Evolutionary conservation across 2,888 invertebrate genomes (phyloP), one percentile per base, ranked within the genome.

Genomic region (Pycnomerus fuliginosus): DNA sequence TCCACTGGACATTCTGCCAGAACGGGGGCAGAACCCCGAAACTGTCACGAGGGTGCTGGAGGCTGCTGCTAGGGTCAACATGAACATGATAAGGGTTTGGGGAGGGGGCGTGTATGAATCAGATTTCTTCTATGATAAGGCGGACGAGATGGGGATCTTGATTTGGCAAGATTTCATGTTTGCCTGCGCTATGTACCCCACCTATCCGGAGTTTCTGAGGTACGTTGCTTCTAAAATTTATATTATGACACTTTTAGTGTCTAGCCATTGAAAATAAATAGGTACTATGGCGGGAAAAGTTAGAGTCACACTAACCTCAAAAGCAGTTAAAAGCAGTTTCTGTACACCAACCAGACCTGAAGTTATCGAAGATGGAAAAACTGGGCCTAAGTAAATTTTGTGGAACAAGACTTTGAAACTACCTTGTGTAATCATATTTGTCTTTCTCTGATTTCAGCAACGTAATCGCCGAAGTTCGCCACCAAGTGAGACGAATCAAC

Each of bases 101-200:
- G 98, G 98, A 15, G 98, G 98, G n/a, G 98, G 96, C 0, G 75
- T 92, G 0, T 99, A 97, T 63, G 97, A 97, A 67, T 84, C 86
- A 0, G 90, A 96, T 55, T 78, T 80, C 42, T 96, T 98, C 71
- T 99, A 98, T 68, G 76, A 84, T 50, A 68, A 85, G 20, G 91
- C 94, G 39, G 96, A 98, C 67, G 79, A 87, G 63, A 74, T 88
- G 33, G 98, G 98, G 1, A 85, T 98, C 30, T 76, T 98, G 61
- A 84, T 99, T 39, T 99, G 97, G 97, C 97, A 99, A 70, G 98
- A 99, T 70, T 84, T 97, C 65, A 90, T 96, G 85, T 99, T 96
- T 69, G 97, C 96, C 0, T 96, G 94, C 66, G 82, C 89, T 12
- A 87, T 98, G 85, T 99, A 99, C 71, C 97, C 97, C 0, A 78